Base-by-base conservation (phyloP, 2,113 vertebrate species). In the Hirundichthys speculiger region DNA sequence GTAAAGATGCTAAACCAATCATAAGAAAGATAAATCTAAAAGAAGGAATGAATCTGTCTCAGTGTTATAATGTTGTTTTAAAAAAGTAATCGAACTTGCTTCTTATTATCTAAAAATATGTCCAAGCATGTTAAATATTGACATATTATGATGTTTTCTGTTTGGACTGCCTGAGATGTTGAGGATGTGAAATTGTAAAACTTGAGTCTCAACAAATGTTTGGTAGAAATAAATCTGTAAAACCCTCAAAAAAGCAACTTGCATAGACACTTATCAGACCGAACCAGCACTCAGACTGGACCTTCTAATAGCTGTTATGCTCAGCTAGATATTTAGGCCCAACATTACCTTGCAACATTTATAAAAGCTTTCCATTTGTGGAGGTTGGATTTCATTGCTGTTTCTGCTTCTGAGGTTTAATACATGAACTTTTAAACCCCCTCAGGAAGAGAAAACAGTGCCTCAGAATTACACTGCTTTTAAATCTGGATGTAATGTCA, bases 281-380 rank as follows among this genome's bases (percentile, higher is more conserved):
- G 12, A 49, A 19, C 52, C 21, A 48, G 73, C 42, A 46, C 19
- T 16, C 18, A 51, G 21, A 49, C 51, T 48, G n/a, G 40, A 53
- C 6, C 24, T 55, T 14, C 62, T 52, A 60, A 74, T 51, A 59
- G 54, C 62, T 66, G 38, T 65, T 64, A 40, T 42, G 53, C 42
- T 61, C 42, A 75, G 57, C 65, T 68, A 51, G 77, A 75, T 75
- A 41, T 73, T 84, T 75, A 66, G 4, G 1, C 20, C 48, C 34
- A 48, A 45, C 67, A 80, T 82, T 63, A 75, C 50, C 53, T 82
- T 80, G 62, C 51, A 76, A 82, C 82, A 78, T 79, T 39, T 69
- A 79, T 64, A 69, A 75, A 86, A 76, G 57, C 48, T 45, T 60
- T 50, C 74, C 71, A 70, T 75, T 82, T 75, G 62, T 57, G 59